phyloP scores from a whole-genome alignment of 1,140 invertebrate species.

The Catajapyx aquilonaris region DNA sequence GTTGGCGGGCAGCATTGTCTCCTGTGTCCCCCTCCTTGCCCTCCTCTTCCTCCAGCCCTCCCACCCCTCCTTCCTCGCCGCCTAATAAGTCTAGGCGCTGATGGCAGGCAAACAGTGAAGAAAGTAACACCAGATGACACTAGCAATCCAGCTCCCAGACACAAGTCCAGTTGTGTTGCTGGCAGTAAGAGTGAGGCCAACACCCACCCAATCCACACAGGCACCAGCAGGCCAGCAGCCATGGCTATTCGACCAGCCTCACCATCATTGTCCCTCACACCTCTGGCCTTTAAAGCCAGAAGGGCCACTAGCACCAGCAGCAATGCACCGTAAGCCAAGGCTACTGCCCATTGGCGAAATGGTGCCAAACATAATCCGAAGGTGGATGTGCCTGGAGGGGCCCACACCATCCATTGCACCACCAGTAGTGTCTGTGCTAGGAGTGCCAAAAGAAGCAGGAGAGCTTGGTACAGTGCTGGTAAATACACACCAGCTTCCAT shows the following conservation, averaged over 20 bases:
- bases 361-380: constrained; percentile 40
- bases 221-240: constrained; percentile 57
- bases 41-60: constrained; percentile 70
- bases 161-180: constrained; percentile 30
- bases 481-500: constrained; percentile 78
- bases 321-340: constrained; percentile 59
- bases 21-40: constrained; percentile 36
- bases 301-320: constrained; percentile 64
- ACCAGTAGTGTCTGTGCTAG: constrained; percentile 14
- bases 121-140: too few species aligned
- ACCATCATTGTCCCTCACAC: constrained; percentile 79
- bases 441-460: constrained; percentile 66
- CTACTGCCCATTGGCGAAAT: constrained; percentile 44
- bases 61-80: too few species aligned
- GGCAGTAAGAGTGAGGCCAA: constrained; percentile 41
- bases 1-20: too few species aligned
- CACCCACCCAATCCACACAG: constrained; percentile 70
- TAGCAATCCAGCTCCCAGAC: too few species aligned
- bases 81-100: too few species aligned
- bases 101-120: too few species aligned
- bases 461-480: constrained; percentile 72
- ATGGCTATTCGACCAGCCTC: constrained; percentile 76
- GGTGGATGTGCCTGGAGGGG: background rate
- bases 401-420: background rate
- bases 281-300: constrained; percentile 58